Percentiles rank a stretch among this genome's conserved stretches.
phyloP scores from a whole-genome alignment of 1,140 invertebrate species.

The Periplaneta americana region DNA sequence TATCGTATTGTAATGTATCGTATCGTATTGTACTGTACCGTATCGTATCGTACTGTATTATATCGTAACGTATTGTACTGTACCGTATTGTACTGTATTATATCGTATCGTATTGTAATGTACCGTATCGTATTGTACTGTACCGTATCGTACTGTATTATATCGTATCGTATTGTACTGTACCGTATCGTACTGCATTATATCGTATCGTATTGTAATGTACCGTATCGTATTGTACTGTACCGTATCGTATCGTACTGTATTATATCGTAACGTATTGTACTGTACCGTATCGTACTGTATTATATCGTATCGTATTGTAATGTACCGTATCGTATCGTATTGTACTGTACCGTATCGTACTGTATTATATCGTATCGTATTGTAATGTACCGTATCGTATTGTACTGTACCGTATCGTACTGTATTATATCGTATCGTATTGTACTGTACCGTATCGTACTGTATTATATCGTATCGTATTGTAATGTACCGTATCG shows the following conservation, averaged over 20 bases:
- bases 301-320: constrained; percentile 17
- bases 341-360: constrained; percentile 22
- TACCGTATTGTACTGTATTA: too few relatives aligned
- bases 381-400: too few relatives aligned
- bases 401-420: constrained; percentile 21
- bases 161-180: not conserved
- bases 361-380: constrained; percentile 20
- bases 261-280: not conserved
- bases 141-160: not conserved
- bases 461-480: not conserved
- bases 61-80: too few relatives aligned
- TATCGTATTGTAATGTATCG: too few relatives aligned
- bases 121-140: too few relatives aligned
- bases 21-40: too few relatives aligned
- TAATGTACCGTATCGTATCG: too few relatives aligned
- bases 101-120: not conserved
- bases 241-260: not conserved
- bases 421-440: constrained; percentile 22
- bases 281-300: not conserved
- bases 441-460: constrained; percentile 20
- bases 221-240: constrained; percentile 4
- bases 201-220: constrained; percentile 2
- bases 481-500: too few relatives aligned
- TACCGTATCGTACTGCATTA: not conserved
- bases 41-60: too few relatives aligned